Evolutionary conservation across 2,797 vertebrate species (phyloP), one percentile per base, ranked within the genome.

Genomic region (Apodemus agrarius): DNA sequence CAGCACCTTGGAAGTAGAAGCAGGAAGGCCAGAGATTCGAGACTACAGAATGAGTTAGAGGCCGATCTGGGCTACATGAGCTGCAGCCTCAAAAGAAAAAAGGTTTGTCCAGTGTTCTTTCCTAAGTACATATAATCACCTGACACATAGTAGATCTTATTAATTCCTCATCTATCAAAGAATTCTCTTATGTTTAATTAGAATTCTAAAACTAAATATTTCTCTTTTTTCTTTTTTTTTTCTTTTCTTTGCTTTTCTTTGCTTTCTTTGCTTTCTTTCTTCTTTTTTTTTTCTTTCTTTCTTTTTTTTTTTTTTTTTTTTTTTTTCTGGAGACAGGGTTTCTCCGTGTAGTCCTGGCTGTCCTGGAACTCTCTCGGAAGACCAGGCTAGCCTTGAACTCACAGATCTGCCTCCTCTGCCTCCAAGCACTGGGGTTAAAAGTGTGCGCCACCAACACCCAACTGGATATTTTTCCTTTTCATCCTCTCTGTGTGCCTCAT

Each of bases 51-150:
- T 22, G 17, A 89, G 34, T 12, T 75, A 26, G 29, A 76, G 69
- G 54, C 37, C 52, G 76, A 76, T 76, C 26, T 34, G 69, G 86
- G 69, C 54, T 61, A 59, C 37, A 59, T 34, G 29, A 40, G 69
- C 59, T 26, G 26, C 69, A 31, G 40, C n/a, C 37, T 75, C 69
- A 87, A 72, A 26, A 54, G n/a, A 54, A 85, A 21, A 82, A 31
- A 83, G 31, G 10, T 90, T 89, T 93, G 89, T 93, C 90, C 72
- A 97, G 1, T 89, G 67, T 89, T 89, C 24, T 26, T 96, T 89
- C 21, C 24, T n/a, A 93, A 94, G 74, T 63, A 31, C 40, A 13
- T 63, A 34, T 10, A 57, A 49, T 19, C 72, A 26, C 19, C 10
- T 29, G 31, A 67, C 9, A 95, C 74, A 90, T 40, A 83, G 29